phyloP scores from a whole-genome alignment of 2,113 vertebrate species.

The Pelecanus crispus region DNA sequence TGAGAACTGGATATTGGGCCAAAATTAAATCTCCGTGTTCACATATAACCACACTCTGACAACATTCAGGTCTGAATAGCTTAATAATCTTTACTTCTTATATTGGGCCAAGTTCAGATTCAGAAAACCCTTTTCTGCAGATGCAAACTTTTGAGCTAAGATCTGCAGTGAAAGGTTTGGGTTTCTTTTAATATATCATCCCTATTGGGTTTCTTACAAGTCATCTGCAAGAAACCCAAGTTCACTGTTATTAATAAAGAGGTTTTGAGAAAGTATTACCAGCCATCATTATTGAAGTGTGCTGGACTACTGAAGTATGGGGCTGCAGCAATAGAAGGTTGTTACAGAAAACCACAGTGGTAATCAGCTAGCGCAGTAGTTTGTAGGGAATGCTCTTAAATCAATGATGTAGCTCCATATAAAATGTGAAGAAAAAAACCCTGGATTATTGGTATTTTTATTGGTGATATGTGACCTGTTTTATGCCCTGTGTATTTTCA shows the following conservation, averaged over 20 bases:
- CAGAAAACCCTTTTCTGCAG: background rate
- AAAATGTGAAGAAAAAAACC: background rate
- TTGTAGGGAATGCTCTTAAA: background rate
- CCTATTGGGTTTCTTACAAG: conserved; percentile 15
- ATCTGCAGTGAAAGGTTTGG: background rate
- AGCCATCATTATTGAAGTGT: background rate
- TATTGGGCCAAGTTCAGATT: background rate
- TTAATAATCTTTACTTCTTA: conserved; percentile 8
- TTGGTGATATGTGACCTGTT: background rate
- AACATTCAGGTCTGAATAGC: background rate
- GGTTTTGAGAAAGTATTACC: conserved; percentile 15
- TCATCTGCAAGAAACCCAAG: background rate
- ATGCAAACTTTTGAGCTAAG: background rate
- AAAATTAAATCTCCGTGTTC: background rate
- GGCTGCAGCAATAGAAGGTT: background rate
- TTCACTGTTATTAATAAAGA: conserved; percentile 36
- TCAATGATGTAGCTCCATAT: background rate
- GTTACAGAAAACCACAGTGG: background rate
- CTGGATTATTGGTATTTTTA: background rate
- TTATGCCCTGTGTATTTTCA: background rate
- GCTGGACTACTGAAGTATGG: background rate
- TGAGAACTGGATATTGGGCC: background rate
- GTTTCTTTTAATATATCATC: conserved; percentile 30
- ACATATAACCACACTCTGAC: background rate
- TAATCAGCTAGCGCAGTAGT: background rate